Conservation (phyloP, 1,140 invertebrate genomes). For the Notospermus geniculatus region DNA sequence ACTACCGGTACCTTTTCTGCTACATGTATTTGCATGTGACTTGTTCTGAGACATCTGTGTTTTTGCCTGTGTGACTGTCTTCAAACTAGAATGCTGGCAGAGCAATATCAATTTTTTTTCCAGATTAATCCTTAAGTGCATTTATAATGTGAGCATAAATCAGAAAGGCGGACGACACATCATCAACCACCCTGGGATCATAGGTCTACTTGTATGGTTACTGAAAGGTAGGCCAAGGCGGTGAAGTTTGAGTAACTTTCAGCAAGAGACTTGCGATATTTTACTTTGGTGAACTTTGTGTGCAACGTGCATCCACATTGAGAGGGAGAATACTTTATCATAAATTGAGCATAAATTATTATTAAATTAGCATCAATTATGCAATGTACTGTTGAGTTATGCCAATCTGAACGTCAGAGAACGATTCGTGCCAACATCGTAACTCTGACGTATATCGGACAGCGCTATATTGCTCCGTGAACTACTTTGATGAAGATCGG, state of each 20-base stretch:
- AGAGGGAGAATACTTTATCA: not conserved
- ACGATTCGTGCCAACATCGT: too few species aligned
- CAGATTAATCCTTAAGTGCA: conserved; percentile 39
- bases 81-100: too few species aligned
- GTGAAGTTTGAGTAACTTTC: not conserved
- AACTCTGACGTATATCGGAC: too few species aligned
- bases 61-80: too few species aligned
- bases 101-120: too few species aligned
- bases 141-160: conserved; percentile 46
- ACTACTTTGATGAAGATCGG: too few species aligned
- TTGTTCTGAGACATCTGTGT: too few species aligned
- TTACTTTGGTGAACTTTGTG: not conserved
- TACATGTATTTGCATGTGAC: too few species aligned
- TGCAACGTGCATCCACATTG: not conserved
- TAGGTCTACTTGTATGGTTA: conserved; percentile 34
- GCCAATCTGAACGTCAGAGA: too few species aligned
- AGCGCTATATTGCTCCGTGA: too few species aligned
- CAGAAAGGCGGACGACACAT: conserved; percentile 39
- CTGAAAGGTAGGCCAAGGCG: conserved; percentile 34
- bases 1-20: too few species aligned
- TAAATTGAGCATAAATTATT: not conserved
- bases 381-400: not conserved
- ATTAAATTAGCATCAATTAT: not conserved
- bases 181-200: conserved; percentile 30
- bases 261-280: not conserved